Percentiles rank a stretch among this genome's conserved stretches.
These are phyloP conservation scores for Onthophagus sagittarius DNA, from an alignment of 2,888 invertebrate genomes.

Conservation along the genomic window DNA sequence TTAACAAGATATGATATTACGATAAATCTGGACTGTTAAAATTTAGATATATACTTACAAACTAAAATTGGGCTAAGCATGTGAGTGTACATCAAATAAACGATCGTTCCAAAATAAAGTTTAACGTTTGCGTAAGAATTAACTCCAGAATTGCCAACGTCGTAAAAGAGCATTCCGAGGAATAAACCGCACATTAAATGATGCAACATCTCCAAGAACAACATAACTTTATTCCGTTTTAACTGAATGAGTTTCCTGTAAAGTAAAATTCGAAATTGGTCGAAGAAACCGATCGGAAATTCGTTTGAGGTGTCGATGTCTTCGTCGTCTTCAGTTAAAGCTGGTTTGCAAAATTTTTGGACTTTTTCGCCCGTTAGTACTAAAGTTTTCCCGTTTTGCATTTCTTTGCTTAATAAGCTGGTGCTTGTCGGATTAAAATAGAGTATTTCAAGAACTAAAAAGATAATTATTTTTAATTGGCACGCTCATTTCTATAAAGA, in stretches of 20 bases:
- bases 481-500: neutral
- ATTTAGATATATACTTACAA: no score
- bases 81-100: slow-evolving; percentile 19
- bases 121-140: slow-evolving; percentile 10
- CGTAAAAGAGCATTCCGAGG: slow-evolving; percentile 19
- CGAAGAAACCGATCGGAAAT: slow-evolving; percentile 12
- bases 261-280: slow-evolving; percentile 16
- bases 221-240: slow-evolving; percentile 15
- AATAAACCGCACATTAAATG: slow-evolving; percentile 16
- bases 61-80: slow-evolving; percentile 16
- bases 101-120: slow-evolving; percentile 2
- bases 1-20: no score
- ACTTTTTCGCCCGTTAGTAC: neutral
- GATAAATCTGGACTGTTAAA: no score
- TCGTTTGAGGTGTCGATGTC: neutral
- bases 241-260: slow-evolving; percentile 17
- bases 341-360: neutral
- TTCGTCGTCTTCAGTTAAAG: neutral
- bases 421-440: slow-evolving; percentile 8
- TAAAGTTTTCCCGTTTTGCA: slow-evolving; percentile 10
- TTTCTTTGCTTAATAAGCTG: neutral
- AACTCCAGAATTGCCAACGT: slow-evolving; percentile 17
- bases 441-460: slow-evolving; percentile 19
- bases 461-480: neutral
- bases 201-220: slow-evolving; percentile 17